phyloP scores from a whole-genome alignment of 2,888 invertebrate genomes.

The Acanthosoma haemorrhoidale region DNA sequence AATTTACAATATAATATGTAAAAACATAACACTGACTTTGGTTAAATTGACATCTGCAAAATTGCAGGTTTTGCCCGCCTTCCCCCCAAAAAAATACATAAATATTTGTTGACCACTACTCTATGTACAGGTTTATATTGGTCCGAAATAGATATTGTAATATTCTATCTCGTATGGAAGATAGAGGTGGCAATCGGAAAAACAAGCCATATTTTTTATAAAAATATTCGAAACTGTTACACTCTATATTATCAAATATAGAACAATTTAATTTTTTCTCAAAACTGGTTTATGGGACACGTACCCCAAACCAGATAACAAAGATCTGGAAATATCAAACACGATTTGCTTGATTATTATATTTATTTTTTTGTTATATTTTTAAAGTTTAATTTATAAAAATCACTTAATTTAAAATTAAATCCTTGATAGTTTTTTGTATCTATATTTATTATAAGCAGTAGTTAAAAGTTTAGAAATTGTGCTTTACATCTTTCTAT shows the following conservation, averaged over 20 bases:
- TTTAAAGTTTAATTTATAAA: not conserved
- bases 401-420: constrained; percentile 3
- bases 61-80: no score
- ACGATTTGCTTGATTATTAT: not conserved
- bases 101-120: not conserved
- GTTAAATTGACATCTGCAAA: constrained; percentile 36
- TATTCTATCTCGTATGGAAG: constrained; percentile 23
- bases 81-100: not conserved
- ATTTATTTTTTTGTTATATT: not conserved
- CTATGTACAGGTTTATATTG: constrained; percentile 25
- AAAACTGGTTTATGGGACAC: not conserved
- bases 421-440: constrained; percentile 8
- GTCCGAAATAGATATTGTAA: constrained; percentile 27
- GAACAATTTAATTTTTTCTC: constrained; percentile 17
- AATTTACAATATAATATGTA: not conserved
- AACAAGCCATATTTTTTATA: constrained; percentile 6
- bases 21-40: constrained; percentile 36
- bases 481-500: constrained; percentile 12
- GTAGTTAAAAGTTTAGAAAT: constrained; percentile 4
- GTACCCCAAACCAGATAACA: not conserved
- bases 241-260: constrained; percentile 24
- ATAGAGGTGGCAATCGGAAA: constrained; percentile 11
- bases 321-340: not conserved
- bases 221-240: constrained; percentile 17
- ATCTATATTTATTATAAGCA: constrained; percentile 4